Base-by-base conservation (phyloP, 2,888 invertebrate genomes). In the Lasioglossum leucozonium region DNA sequence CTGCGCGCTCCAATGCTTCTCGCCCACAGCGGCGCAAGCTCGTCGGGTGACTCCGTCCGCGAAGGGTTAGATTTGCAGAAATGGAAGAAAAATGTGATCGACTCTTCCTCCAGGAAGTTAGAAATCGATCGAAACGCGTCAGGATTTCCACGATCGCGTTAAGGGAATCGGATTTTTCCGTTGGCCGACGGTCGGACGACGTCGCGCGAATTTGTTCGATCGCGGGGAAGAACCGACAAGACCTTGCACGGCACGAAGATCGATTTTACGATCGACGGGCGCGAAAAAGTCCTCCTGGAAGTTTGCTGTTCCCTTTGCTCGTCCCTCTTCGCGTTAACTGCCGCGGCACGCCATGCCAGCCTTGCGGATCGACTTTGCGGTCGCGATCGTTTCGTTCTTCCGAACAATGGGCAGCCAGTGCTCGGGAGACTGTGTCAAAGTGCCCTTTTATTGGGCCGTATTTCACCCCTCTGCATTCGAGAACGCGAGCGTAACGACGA, bases 391-490 rank as follows among this genome's bases (percentile, higher is more conserved):
- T 81, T 79, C 58, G 83, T 77, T 81, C 84, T 74, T 79, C 72
- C 88, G 91, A 91, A 91, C 91, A 91, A 91, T 91, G 80, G 88
- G 73, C 84, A 87, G 79, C 77, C 84, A 88, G 85, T 72, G 67
- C 72, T 84, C 88, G 72, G 71, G 80, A 77, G 87, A 90, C 88
- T 87, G 88, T 91, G 90, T 89, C 90, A 88, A 90, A 92, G 84
- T 89, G 86, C 88, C 86, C 86, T 91, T 92, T 91, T 90, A 91
- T 90, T 87, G 87, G 82, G 85, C 79, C 82, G 88, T 91, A 91
- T 91, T 92, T 91, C 88, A 91, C 82, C 82, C 67, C 69, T 76
- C 79, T 77, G 81, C 84, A 83, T 83, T 92, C 83, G 85, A 81
- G 81, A 86, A 80, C 86, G 82, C 79, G 75, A 84, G 88, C 84